These are phyloP conservation scores for Globia sparganii DNA, from an alignment of 2,888 invertebrate species.

Conservation along the genomic window DNA sequence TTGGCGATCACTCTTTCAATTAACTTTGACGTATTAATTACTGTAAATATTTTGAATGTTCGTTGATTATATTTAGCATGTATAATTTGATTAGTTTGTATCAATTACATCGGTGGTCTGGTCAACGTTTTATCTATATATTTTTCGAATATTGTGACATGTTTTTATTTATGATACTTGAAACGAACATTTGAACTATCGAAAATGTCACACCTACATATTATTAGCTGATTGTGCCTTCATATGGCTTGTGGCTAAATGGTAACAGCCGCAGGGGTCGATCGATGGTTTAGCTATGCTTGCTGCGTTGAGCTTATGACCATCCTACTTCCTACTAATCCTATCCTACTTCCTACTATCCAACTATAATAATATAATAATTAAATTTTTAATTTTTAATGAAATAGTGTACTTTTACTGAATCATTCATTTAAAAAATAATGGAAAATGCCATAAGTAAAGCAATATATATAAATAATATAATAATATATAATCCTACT, in stretches of 20 bases:
- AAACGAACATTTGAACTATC: background rate
- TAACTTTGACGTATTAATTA: constrained; percentile 32
- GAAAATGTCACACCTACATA: background rate
- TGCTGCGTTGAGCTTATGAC: background rate
- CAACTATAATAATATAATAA: too few species aligned
- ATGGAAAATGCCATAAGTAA: too few species aligned
- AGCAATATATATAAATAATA: too few species aligned
- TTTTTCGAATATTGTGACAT: background rate
- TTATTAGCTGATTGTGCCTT: background rate
- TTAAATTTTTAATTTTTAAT: too few species aligned
- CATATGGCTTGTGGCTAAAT: background rate
- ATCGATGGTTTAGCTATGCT: background rate
- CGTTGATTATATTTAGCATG: constrained; percentile 5
- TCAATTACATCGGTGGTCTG: constrained; percentile 2
- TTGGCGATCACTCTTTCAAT: constrained; percentile 24
- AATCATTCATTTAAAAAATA: too few species aligned
- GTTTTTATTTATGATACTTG: background rate
- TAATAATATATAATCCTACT: too few species aligned
- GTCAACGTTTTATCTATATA: background rate
- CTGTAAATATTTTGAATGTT: constrained; percentile 2
- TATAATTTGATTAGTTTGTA: constrained; percentile 22
- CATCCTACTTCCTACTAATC: too few species aligned
- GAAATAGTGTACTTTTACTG: too few species aligned
- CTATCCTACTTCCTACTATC: too few species aligned
- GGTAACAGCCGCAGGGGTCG: background rate